Base-by-base conservation (phyloP, 2,113 vertebrate genomes). In the Origma solitaria region DNA sequence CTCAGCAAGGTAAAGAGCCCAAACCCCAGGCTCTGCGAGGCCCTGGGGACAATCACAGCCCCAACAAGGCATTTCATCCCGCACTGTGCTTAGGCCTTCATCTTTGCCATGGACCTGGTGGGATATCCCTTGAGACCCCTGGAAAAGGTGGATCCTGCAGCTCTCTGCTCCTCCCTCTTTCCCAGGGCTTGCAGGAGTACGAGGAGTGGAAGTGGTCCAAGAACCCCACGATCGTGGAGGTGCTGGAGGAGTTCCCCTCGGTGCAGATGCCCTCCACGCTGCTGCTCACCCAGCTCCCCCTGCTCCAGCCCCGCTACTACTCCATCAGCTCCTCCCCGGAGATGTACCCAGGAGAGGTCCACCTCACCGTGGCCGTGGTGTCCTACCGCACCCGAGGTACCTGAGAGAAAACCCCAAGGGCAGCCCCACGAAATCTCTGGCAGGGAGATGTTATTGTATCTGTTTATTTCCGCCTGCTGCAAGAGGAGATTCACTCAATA, bases 121-220 rank as follows among this genome's bases (percentile, higher is more conserved):
- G 28, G 16, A 12, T 8, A 11, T 3, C 7, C 4, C 4, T 19
- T 5, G 6, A 68, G 28, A 20, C 31, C 18, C 7, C 25, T 35
- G 49, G 37, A 37, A 58, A 24, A 81, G 28, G 23, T 5, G 0
- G 4, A 33, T n/a, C 57, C 53, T 73, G 21, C 81, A 90, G 22
- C 3, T 7, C 50, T 76, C 42, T 54, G 60, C 69, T 53, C 31
- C 54, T 60, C 31, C 10, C 49, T 76, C 40, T 40, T 45, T 13
- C 72, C 20, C 97, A 99, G 99, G 99, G 99, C 58, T 96, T 99
- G 92, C 99, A 99, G 96, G 99, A 99, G 86, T 99, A 99, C 0
- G 99, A 99, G 92, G 98, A 99, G 79, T 99, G 99, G 99, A 99
- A 99, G 82, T 99, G 99, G 99, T 99, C 98, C 96, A 99, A 99